A percentile compares a stretch with the other conserved stretches of the same genome.
Evolutionary conservation across 2,888 invertebrate species (phyloP).

Genomic region (Silvanus unidentatus): DNA sequence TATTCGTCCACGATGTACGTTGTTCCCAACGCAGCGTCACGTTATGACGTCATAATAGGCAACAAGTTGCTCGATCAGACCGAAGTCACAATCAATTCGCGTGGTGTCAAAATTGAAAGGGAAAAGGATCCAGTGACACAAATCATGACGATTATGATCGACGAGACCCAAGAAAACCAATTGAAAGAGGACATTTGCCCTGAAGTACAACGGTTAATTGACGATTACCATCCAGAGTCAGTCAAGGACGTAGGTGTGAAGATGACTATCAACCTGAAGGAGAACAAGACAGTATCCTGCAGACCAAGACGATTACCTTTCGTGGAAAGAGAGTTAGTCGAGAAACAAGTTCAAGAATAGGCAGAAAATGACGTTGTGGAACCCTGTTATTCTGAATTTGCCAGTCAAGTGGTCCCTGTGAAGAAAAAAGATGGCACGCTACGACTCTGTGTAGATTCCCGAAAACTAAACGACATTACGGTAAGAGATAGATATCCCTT

Average conservation of each 20-base stretch:
- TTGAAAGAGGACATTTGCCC: constrained; percentile 4
- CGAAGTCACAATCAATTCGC: too few relatives aligned
- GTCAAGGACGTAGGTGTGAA: background rate
- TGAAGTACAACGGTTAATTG: too few relatives aligned
- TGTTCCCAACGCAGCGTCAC: too few relatives aligned
- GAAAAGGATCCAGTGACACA: background rate
- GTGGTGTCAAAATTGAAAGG: too few relatives aligned
- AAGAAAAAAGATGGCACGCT: constrained; percentile 14
- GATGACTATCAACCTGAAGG: constrained; percentile 2
- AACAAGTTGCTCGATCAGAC: too few relatives aligned
- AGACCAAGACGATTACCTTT: constrained; percentile 16
- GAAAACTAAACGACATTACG: constrained; percentile 16
- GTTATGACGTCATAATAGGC: too few relatives aligned
- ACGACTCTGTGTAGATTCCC: constrained; percentile 15
- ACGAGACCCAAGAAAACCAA: background rate
- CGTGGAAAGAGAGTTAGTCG: constrained; percentile 14
- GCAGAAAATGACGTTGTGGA: constrained; percentile 12
- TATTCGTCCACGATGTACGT: too few relatives aligned
- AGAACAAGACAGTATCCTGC: constrained; percentile 15
- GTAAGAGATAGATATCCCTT: constrained; percentile 27
- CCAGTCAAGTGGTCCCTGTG: constrained; percentile 15
- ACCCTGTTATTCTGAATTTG: constrained; percentile 15
- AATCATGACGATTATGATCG: background rate
- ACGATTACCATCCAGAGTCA: constrained; percentile 3
- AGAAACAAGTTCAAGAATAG: constrained; percentile 17